Percentiles rank a stretch among this genome's conserved stretches.
Evolutionary conservation across 2,888 invertebrate species (phyloP).

Genomic region (Glyphotaelius pellucidus): DNA sequence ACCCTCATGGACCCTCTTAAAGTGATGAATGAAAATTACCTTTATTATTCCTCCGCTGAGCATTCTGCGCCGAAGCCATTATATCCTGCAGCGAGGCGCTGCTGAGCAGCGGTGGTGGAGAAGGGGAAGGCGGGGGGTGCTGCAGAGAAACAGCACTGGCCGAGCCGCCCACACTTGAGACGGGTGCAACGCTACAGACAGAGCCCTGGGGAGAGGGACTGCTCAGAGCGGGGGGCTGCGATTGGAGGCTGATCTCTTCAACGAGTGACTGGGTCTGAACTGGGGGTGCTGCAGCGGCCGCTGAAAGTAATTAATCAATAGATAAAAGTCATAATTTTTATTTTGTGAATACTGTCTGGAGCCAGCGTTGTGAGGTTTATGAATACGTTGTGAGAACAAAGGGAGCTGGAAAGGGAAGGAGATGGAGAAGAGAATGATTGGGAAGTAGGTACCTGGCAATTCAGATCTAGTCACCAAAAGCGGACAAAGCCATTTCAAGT

Average conservation of each 20-base stretch:
- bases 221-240: conserved; percentile 27
- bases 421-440: no score
- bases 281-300: conserved; percentile 12
- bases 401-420: no score
- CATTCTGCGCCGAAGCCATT: conserved; percentile 74
- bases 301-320: background rate
- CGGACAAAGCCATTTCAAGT: no score
- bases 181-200: background rate
- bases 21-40: conserved; percentile 68
- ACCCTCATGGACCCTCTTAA: background rate
- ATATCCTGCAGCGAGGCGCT: conserved; percentile 77
- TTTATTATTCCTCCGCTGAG: conserved; percentile 73
- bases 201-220: conserved; percentile 37
- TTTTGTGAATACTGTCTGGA: background rate
- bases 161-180: background rate
- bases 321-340: background rate
- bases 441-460: no score
- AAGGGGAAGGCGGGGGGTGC: conserved; percentile 54
- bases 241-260: conserved; percentile 15
- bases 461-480: no score
- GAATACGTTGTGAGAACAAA: no score
- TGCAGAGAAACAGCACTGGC: conserved; percentile 6
- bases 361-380: no score
- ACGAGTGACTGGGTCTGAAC: background rate
- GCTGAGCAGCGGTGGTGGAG: conserved; percentile 74